Evolutionary conservation across 1,140 invertebrate species (phyloP).

Genomic region (Drosophila gunungcola): DNA sequence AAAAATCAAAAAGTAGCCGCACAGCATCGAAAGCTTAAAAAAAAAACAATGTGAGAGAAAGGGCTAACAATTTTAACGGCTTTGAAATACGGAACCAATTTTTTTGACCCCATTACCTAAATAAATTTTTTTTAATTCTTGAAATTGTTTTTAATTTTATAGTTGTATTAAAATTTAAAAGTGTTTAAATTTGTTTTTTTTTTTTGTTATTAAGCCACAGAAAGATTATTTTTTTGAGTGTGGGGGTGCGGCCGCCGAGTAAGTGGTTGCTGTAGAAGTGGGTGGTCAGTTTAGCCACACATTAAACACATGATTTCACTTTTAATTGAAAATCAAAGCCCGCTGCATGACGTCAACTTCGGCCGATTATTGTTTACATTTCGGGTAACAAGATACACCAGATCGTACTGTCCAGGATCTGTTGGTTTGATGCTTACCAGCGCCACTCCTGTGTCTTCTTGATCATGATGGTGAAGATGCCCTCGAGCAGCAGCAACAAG

Average conservation of each 20-base stretch:
- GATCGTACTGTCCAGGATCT: not conserved
- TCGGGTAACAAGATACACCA: not conserved
- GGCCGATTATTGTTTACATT: conserved; percentile 78
- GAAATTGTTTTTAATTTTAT: too few relatives aligned
- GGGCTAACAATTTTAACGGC: too few relatives aligned
- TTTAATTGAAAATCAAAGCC: conserved; percentile 85
- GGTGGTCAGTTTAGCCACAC: conserved; percentile 40
- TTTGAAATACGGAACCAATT: too few relatives aligned
- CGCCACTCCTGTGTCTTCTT: conserved; percentile 95
- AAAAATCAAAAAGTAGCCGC: too few relatives aligned
- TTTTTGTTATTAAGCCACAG: too few relatives aligned
- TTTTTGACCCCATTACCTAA: too few relatives aligned
- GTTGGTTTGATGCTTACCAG: conserved; percentile 87
- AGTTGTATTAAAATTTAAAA: too few relatives aligned
- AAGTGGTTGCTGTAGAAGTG: conserved; percentile 18
- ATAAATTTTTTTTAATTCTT: too few relatives aligned
- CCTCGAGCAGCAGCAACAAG: conserved; percentile 90
- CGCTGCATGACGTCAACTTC: conserved; percentile 72
- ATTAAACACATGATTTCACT: conserved; percentile 84
- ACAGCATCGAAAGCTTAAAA: too few relatives aligned
- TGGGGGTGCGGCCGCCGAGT: conserved; percentile 37
- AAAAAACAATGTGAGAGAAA: too few relatives aligned
- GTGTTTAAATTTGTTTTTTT: too few relatives aligned
- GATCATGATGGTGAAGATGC: conserved; percentile 93
- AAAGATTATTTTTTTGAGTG: conserved; percentile 7